Percentiles rank a stretch among this genome's conserved stretches.
Evolutionary conservation across 2,113 vertebrate species (phyloP).

Genomic region (Vidua chalybeata): DNA sequence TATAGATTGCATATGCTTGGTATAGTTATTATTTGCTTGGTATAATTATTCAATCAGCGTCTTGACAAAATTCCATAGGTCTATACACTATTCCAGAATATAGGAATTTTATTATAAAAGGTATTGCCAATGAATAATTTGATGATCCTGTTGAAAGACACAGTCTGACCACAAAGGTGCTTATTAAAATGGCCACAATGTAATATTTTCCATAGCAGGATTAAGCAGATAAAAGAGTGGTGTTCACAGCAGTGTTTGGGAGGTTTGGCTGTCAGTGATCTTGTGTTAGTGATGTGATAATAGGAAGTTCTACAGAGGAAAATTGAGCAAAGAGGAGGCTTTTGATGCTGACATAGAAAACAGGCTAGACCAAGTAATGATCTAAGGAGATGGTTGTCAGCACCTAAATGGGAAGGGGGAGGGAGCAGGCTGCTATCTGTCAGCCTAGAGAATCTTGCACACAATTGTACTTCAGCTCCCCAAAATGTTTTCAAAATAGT

Average conservation of each 20-base stretch:
- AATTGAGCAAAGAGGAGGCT: neutral
- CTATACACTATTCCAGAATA: neutral
- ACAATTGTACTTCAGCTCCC: neutral
- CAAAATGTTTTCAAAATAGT: neutral
- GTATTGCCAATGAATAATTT: neutral
- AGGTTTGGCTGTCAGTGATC: neutral
- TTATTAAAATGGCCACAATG: accelerated
- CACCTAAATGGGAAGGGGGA: neutral
- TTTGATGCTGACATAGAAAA: neutral
- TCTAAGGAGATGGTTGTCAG: neutral
- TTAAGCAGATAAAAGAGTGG: neutral
- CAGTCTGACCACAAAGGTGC: neutral
- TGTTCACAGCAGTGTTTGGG: neutral
- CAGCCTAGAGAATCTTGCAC: neutral
- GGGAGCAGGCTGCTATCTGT: neutral
- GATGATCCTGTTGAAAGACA: neutral
- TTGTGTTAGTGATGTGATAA: neutral
- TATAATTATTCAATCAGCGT: neutral
- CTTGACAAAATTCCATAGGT: neutral
- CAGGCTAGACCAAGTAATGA: neutral
- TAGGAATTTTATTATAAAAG: neutral
- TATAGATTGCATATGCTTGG: neutral
- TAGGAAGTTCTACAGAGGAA: neutral
- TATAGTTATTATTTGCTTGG: neutral
- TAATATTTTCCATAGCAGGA: neutral